Percentiles rank a stretch among this genome's conserved stretches.
Conservation (phyloP, 2,113 vertebrate species). For the Candoia aspera region DNA sequence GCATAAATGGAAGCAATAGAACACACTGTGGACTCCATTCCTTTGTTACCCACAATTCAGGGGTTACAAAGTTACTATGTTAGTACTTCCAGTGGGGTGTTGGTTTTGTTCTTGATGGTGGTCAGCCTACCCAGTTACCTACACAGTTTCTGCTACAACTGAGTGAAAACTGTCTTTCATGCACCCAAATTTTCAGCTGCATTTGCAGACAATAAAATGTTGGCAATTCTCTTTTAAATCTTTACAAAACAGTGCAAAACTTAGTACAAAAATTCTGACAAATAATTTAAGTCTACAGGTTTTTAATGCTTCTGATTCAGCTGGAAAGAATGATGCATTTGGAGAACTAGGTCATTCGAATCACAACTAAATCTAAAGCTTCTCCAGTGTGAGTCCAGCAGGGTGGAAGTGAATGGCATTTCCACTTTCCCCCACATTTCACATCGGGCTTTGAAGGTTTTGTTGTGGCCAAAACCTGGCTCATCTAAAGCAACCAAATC, state of each 20-base stretch:
- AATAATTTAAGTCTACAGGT: neutral
- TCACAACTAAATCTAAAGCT: too few species aligned
- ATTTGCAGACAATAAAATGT: neutral
- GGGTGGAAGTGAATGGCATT: too few species aligned
- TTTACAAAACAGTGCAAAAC: neutral
- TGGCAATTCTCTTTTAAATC: neutral
- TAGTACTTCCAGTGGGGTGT: neutral
- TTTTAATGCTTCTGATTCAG: neutral
- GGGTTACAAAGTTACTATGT: too few species aligned
- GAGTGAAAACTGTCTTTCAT: neutral
- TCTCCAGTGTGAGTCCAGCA: too few species aligned
- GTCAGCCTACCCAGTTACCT: neutral
- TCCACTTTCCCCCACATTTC: too few species aligned
- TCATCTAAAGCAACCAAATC: too few species aligned
- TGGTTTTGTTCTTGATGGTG: neutral
- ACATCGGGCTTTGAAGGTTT: too few species aligned
- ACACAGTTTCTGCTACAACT: neutral
- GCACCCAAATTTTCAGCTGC: neutral
- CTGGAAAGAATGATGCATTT: too few species aligned
- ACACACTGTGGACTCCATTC: neutral
- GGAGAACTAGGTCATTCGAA: too few species aligned
- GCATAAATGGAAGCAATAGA: neutral
- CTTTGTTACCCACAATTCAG: neutral
- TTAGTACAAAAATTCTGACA: neutral
- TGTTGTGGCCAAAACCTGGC: too few species aligned